Percentiles rank a stretch among this genome's conserved stretches.
phyloP scores from a whole-genome alignment of 2,113 vertebrate species.

The Grantiella picta region DNA sequence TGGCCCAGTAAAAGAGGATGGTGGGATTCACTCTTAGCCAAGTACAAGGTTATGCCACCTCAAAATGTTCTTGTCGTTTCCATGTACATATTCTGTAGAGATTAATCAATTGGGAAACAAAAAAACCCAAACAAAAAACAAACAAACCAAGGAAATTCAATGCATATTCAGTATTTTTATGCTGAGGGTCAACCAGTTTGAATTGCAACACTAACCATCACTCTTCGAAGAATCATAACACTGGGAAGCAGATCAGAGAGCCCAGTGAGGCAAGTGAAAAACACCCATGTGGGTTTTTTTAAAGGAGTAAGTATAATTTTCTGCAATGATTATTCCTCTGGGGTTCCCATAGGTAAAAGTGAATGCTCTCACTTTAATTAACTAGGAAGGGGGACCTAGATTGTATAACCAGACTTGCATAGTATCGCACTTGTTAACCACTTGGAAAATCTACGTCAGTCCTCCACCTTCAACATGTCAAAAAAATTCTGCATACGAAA shows the following conservation, averaged over 20 bases:
- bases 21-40: background rate
- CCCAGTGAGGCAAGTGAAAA: background rate
- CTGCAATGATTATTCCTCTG: background rate
- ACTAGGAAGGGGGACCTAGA: background rate
- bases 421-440: background rate
- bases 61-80: background rate
- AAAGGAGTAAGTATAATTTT: background rate
- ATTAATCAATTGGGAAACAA: background rate
- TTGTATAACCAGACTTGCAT: background rate
- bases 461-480: background rate
- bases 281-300: accelerated
- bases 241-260: background rate
- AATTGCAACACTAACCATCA: background rate
- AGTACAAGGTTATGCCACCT: background rate
- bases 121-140: background rate
- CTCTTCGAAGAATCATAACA: background rate
- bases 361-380: background rate
- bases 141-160: background rate
- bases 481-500: background rate
- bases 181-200: background rate
- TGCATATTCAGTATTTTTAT: background rate
- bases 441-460: background rate
- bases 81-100: background rate
- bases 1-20: accelerated
- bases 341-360: background rate